Evolutionary conservation across 2,113 vertebrate genomes (phyloP).

Genomic region (Tenebrosternarchus preto): DNA sequence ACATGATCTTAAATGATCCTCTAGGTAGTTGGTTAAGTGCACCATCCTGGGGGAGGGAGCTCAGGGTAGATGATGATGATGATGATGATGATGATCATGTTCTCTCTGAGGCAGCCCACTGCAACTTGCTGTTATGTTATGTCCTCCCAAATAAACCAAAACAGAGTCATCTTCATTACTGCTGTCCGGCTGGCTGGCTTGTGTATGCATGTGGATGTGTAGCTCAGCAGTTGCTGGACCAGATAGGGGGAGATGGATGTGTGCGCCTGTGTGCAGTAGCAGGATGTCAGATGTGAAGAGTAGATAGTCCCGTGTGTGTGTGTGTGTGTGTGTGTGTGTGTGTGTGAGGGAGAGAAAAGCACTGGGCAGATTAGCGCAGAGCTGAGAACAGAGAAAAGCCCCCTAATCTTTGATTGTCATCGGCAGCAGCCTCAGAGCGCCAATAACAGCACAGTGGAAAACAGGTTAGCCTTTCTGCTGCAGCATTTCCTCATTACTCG

Average conservation of each 20-base stretch:
- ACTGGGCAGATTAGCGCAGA: conserved; percentile 31
- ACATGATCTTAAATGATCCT: no score
- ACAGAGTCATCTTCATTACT: conserved; percentile 1
- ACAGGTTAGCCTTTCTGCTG: conserved; percentile 38
- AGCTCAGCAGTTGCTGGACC: background rate
- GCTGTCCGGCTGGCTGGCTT: background rate
- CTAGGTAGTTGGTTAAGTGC: no score
- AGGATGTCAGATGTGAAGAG: background rate
- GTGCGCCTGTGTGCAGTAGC: conserved; percentile 10
- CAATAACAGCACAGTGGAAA: conserved; percentile 39
- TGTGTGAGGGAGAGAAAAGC: no score
- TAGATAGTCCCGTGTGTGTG: conserved; percentile 17
- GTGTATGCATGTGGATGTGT: background rate
- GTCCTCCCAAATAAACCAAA: background rate
- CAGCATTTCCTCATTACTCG: conserved; percentile 35
- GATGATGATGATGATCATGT: background rate
- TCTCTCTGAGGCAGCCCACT: background rate
- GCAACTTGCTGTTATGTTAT: background rate
- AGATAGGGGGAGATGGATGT: background rate
- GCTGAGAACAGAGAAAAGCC: conserved; percentile 37
- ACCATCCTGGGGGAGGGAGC: no score
- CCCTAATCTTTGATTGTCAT: conserved; percentile 47
- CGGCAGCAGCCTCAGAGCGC: conserved; percentile 41
- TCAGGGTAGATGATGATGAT: background rate
- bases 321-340: conserved; percentile 34